phyloP scores from a whole-genome alignment of 2,888 invertebrate species.

The Amiota mariae region DNA sequence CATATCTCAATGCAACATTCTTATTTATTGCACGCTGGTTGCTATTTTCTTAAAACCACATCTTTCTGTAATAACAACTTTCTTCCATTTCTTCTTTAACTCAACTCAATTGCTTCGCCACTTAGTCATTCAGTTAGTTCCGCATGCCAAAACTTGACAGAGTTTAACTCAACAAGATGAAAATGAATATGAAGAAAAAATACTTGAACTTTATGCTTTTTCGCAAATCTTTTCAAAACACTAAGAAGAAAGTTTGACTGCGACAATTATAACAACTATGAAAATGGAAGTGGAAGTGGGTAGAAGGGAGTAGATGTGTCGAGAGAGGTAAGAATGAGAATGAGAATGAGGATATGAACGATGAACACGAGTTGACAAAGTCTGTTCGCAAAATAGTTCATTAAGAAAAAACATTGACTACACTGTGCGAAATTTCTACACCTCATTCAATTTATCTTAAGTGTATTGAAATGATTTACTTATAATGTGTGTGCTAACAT shows the following conservation, averaged over 20 bases:
- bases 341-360: not conserved
- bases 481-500: too few relatives aligned
- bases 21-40: not conserved
- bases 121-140: not conserved
- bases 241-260: constrained; percentile 41
- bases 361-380: not conserved
- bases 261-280: constrained; percentile 49
- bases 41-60: constrained; percentile 1
- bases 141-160: not conserved
- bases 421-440: not conserved
- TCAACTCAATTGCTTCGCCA: not conserved
- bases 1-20: constrained; percentile 43
- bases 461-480: too few relatives aligned
- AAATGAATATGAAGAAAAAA: too few relatives aligned
- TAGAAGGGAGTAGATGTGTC: not conserved
- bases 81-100: not conserved
- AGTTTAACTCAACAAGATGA: not conserved
- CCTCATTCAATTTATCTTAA: too few relatives aligned
- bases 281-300: constrained; percentile 2
- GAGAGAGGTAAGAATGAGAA: not conserved
- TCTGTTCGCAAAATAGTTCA: constrained; percentile 42
- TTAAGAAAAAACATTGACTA: constrained; percentile 24
- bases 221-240: constrained; percentile 13
- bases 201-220: constrained; percentile 17
- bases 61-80: not conserved